Evolutionary conservation across 2,797 vertebrate genomes (phyloP).

Genomic region (Periparus ater): DNA sequence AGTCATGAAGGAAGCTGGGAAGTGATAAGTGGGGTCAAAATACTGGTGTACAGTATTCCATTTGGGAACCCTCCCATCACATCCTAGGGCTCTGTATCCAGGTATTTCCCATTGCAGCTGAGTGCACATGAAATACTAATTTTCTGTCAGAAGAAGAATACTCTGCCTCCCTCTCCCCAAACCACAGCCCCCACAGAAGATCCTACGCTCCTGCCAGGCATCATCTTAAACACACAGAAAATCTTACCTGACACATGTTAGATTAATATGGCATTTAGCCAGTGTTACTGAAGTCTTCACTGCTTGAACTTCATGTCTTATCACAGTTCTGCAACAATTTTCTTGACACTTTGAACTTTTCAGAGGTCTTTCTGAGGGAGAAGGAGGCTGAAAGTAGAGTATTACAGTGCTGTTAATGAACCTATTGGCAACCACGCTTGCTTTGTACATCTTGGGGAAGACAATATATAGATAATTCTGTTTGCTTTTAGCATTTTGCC

Average conservation of each 20-base stretch:
- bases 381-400: neutral
- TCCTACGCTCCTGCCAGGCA: neutral
- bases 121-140: neutral
- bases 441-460: neutral
- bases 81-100: neutral
- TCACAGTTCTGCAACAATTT: conserved; percentile 7
- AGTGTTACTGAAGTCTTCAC: neutral
- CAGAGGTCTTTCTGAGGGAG: neutral
- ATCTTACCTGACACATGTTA: neutral
- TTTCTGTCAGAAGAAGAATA: neutral
- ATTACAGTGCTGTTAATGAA: neutral
- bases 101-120: neutral
- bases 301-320: neutral
- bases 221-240: neutral
- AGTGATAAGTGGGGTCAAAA: neutral
- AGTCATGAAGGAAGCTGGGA: neutral
- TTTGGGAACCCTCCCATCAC: neutral
- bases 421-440: neutral
- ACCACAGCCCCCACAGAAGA: neutral
- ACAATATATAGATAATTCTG: neutral
- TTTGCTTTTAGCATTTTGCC: neutral
- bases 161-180: neutral
- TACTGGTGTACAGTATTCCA: neutral
- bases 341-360: conserved; percentile 48
- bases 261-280: conserved; percentile 38